Percentiles rank a stretch among this genome's conserved stretches.
Evolutionary conservation across 2,797 vertebrate species (phyloP).

Genomic region (Prionace glauca): DNA sequence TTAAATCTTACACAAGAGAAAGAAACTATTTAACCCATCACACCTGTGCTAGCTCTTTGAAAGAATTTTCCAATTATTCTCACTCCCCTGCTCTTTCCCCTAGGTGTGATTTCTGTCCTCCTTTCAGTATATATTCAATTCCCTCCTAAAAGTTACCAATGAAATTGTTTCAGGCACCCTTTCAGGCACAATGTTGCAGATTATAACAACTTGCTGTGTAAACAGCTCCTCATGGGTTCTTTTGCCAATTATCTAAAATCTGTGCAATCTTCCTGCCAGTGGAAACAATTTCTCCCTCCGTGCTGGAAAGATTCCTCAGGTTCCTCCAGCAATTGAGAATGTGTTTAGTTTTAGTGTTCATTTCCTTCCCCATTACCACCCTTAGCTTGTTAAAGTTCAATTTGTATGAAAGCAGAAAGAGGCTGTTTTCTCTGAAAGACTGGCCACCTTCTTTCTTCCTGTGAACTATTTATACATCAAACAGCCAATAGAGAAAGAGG

Average conservation of each 20-base stretch:
- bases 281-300: not conserved
- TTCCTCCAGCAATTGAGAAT: not conserved
- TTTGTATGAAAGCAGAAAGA: not conserved
- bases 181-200: not conserved
- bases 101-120: not conserved
- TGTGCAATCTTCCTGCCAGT: not conserved
- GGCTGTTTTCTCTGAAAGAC: not conserved
- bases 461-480: slow-evolving; percentile 29
- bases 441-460: not conserved
- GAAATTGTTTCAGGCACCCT: not conserved
- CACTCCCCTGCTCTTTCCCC: not conserved
- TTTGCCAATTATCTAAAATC: slow-evolving; percentile 9
- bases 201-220: not conserved
- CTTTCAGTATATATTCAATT: not conserved
- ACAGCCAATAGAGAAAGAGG: slow-evolving; percentile 8
- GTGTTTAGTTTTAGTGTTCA: not conserved
- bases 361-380: not conserved
- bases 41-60: not conserved
- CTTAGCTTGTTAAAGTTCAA: slow-evolving; percentile 21
- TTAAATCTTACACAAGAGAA: not conserved
- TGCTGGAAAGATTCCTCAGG: not conserved
- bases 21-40: not conserved
- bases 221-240: not conserved
- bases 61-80: not conserved
- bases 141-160: not conserved